Evolutionary conservation across 2,888 invertebrate genomes (phyloP).

Genomic region (Sesamia inferens): DNA sequence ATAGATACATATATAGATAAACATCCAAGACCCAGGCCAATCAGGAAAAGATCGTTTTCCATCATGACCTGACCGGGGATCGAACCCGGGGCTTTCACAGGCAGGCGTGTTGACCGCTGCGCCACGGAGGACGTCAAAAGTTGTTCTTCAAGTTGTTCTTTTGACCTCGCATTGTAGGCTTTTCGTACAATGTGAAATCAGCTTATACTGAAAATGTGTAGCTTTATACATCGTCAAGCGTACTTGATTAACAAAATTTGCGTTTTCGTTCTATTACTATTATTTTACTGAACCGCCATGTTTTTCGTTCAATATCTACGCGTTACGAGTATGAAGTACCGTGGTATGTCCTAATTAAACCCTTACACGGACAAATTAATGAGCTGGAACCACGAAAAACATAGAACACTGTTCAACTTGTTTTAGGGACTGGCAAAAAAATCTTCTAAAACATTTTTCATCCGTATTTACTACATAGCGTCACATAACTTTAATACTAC

Average conservation of each 20-base stretch:
- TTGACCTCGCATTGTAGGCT: neutral
- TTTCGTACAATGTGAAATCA: neutral
- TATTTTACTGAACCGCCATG: neutral
- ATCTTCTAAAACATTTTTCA: neutral
- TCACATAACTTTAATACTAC: neutral
- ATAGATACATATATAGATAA: too few species aligned
- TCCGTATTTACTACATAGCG: neutral
- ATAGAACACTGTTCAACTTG: neutral
- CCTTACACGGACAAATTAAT: neutral
- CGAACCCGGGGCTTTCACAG: too few species aligned
- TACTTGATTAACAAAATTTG: neutral
- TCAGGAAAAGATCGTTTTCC: too few species aligned
- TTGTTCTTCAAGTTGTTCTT: too few species aligned
- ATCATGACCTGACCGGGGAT: too few species aligned
- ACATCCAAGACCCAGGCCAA: too few species aligned
- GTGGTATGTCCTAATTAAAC: neutral
- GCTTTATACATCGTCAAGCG: neutral
- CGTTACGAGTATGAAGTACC: neutral
- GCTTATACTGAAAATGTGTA: neutral
- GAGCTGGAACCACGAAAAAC: too few species aligned
- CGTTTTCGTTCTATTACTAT: neutral
- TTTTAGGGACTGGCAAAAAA: neutral
- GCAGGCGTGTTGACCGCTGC: too few species aligned
- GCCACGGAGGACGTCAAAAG: too few species aligned
- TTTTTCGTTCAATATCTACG: neutral